Conservation (phyloP, 2,888 invertebrate genomes). For the Stomorhina lunata region DNA sequence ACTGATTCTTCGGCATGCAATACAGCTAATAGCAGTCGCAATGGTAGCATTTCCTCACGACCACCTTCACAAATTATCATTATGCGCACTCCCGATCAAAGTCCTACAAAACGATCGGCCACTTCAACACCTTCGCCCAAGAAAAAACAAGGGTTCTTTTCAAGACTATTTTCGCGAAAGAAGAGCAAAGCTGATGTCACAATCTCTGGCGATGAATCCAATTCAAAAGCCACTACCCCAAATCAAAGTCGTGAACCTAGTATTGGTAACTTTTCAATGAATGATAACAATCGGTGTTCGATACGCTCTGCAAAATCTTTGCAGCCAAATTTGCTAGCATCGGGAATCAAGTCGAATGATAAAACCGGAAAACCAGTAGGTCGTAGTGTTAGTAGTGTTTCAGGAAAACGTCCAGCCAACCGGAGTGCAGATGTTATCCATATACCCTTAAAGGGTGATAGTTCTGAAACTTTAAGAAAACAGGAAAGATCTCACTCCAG, state of each 20-base stretch:
- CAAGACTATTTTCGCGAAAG: slow-evolving; percentile 83
- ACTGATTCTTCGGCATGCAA: slow-evolving; percentile 55
- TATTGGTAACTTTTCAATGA: slow-evolving; percentile 74
- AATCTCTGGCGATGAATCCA: slow-evolving; percentile 35
- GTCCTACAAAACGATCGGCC: slow-evolving; percentile 82
- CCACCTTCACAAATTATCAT: slow-evolving; percentile 79
- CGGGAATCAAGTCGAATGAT: slow-evolving; percentile 66
- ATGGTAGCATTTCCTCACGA: slow-evolving; percentile 73
- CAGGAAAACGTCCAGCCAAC: slow-evolving; percentile 82
- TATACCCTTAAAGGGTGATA: slow-evolving; percentile 83
- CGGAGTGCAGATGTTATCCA: slow-evolving; percentile 84
- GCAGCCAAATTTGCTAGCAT: slow-evolving; percentile 78
- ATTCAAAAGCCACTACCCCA: slow-evolving; percentile 71
- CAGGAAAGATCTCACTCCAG: slow-evolving; percentile 77
- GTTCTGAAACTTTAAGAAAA: slow-evolving; percentile 73
- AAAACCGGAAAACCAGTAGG: slow-evolving; percentile 80
- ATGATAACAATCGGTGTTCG: slow-evolving; percentile 76
- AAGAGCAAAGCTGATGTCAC: slow-evolving; percentile 71
- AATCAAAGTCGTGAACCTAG: slow-evolving; percentile 76
- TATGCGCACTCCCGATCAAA: slow-evolving; percentile 79
- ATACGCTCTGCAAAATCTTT: slow-evolving; percentile 74
- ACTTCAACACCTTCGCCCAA: slow-evolving; percentile 81
- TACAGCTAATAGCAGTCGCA: slow-evolving; percentile 68
- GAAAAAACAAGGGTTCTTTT: slow-evolving; percentile 84
- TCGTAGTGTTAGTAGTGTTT: slow-evolving; percentile 83